Evolutionary conservation across 2,113 vertebrate species (phyloP).

Genomic region (Nothocercus nigrocapillus): DNA sequence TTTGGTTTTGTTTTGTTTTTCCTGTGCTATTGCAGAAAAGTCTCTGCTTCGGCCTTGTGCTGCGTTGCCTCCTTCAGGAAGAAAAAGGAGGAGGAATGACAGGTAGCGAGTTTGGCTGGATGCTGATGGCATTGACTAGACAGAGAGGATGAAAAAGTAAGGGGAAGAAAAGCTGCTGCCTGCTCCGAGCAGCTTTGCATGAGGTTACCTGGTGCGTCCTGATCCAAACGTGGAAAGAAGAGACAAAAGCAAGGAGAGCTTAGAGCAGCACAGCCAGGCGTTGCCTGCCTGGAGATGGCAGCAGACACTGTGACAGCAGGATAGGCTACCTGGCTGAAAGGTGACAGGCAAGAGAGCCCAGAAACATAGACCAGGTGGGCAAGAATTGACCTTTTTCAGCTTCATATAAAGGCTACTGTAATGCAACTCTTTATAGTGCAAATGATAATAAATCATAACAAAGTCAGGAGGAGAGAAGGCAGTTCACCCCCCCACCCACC

Average conservation of each 20-base stretch:
- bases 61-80: background rate
- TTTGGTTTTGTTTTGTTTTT: background rate
- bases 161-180: background rate
- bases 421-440: background rate
- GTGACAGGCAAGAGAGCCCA: background rate
- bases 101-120: background rate
- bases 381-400: background rate
- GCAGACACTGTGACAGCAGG: background rate
- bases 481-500: background rate
- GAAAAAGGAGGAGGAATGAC: background rate
- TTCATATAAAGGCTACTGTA: background rate
- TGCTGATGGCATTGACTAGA: background rate
- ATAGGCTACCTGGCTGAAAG: background rate
- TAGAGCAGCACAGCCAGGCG: fast-evolving
- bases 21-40: background rate
- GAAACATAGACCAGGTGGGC: background rate
- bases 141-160: fast-evolving
- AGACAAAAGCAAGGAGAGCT: background rate
- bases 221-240: background rate
- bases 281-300: background rate
- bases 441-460: background rate
- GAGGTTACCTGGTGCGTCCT: background rate
- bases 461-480: background rate
- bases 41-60: background rate
- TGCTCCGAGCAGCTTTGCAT: background rate